These are phyloP conservation scores for Pycnomerus fuliginosus DNA, from an alignment of 2,888 invertebrate genomes.

Conservation along the genomic window DNA sequence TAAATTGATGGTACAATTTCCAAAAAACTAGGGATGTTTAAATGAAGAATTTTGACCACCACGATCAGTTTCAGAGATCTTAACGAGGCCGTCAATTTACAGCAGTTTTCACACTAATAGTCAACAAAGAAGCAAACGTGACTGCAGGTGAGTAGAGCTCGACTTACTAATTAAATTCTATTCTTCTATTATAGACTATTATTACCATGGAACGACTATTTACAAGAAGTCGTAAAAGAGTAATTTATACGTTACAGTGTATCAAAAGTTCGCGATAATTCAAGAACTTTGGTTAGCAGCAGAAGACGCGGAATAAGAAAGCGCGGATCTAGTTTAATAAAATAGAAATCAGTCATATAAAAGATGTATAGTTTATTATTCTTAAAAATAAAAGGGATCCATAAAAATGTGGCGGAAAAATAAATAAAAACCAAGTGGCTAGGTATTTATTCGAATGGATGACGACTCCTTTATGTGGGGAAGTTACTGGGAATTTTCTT, in stretches of 20 bases:
- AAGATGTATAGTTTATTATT: constrained; percentile 45
- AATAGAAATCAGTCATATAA: constrained; percentile 47
- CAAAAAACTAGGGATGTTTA: too few species aligned
- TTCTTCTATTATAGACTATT: constrained; percentile 20
- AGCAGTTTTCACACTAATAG: constrained; percentile 6
- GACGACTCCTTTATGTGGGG: constrained; percentile 44
- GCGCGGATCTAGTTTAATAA: constrained; percentile 44
- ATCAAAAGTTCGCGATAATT: constrained; percentile 25
- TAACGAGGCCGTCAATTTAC: too few species aligned
- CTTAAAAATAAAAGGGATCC: constrained; percentile 43
- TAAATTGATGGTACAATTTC: too few species aligned
- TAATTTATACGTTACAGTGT: constrained; percentile 20
- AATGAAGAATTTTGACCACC: too few species aligned
- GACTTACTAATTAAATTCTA: constrained; percentile 22
- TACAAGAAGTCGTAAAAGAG: constrained; percentile 22
- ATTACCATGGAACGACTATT: constrained; percentile 21
- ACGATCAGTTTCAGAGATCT: too few species aligned
- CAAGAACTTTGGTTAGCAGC: too few species aligned
- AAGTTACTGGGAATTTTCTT: constrained; percentile 30
- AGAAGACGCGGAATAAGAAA: too few species aligned
- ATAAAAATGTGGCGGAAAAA: constrained; percentile 40
- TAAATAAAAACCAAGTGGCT: constrained; percentile 42
- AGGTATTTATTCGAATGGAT: constrained; percentile 48
- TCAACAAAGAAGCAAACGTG: constrained; percentile 12
- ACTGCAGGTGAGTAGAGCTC: constrained; percentile 17